Conservation (phyloP, 2,888 invertebrate species). For the Morpho achilles region DNA sequence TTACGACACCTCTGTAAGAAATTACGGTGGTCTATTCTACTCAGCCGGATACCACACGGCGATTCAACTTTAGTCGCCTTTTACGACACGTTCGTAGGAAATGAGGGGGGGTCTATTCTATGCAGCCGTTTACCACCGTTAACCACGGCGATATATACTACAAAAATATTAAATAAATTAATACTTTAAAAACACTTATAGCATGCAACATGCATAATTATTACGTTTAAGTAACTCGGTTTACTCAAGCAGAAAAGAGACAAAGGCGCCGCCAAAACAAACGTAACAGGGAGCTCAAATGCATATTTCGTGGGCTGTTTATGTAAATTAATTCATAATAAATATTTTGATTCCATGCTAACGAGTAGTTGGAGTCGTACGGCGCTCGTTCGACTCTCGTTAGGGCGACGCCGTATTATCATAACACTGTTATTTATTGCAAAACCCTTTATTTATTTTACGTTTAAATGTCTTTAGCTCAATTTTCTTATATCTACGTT, state of each 20-base stretch:
- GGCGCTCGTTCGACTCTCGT: constrained; percentile 60
- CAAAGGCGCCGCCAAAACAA: constrained; percentile 29
- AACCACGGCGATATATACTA: no score
- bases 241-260: constrained; percentile 13
- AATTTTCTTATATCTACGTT: constrained; percentile 30
- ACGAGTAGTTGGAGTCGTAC: constrained; percentile 62
- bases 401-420: constrained; percentile 59
- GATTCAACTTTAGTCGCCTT: no score
- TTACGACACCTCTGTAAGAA: no score
- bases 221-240: not conserved
- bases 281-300: constrained; percentile 37
- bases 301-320: constrained; percentile 59
- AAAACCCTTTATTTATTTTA: constrained; percentile 45
- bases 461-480: constrained; percentile 26
- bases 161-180: no score
- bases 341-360: constrained; percentile 71
- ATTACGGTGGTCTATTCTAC: no score
- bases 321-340: constrained; percentile 74
- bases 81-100: no score
- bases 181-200: no score
- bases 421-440: constrained; percentile 69
- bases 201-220: no score
- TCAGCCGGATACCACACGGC: no score
- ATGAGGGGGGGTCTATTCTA: no score
- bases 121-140: no score